These are phyloP conservation scores for Spodoptera frugiperda DNA, from an alignment of 1,140 invertebrate species.

Conservation along the genomic window DNA sequence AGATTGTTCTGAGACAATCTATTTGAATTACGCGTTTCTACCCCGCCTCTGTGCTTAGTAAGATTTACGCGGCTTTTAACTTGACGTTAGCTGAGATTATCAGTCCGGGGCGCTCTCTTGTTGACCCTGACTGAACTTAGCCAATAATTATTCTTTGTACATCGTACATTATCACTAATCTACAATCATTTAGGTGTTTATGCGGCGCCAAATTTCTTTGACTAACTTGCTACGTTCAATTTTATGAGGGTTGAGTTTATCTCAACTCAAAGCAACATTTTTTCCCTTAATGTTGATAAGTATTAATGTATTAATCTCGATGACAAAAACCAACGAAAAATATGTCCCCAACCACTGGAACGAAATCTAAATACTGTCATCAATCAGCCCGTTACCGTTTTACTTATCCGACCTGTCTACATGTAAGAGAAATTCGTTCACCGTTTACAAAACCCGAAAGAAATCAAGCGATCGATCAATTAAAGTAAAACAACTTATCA, in stretches of 20 bases:
- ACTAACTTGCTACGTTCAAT: too few relatives aligned
- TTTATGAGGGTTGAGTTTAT: neutral
- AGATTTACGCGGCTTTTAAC: conserved; percentile 47
- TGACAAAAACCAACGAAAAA: neutral
- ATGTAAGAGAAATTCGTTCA: conserved; percentile 45
- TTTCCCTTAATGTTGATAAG: neutral
- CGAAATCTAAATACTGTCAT: conserved; percentile 28
- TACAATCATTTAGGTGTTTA: neutral
- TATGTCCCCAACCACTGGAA: neutral
- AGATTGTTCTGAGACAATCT: conserved; percentile 12
- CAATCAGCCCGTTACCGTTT: conserved; percentile 34
- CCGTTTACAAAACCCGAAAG: conserved; percentile 51
- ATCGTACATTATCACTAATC: conserved; percentile 13
- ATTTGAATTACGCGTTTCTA: conserved; percentile 25
- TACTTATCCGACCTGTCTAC: conserved; percentile 41
- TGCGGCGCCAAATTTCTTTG: too few relatives aligned
- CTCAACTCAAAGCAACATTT: neutral
- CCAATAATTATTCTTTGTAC: conserved; percentile 36
- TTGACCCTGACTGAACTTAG: conserved; percentile 27
- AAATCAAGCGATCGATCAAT: conserved; percentile 59
- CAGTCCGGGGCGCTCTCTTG: conserved; percentile 30
- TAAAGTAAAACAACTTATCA: conserved; percentile 57
- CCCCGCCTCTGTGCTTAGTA: conserved; percentile 25
- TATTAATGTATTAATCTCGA: neutral
- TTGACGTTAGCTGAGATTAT: conserved; percentile 42